These are phyloP conservation scores for Megalops atlanticus DNA, from an alignment of 2,113 vertebrate species.

Conservation along the genomic window DNA sequence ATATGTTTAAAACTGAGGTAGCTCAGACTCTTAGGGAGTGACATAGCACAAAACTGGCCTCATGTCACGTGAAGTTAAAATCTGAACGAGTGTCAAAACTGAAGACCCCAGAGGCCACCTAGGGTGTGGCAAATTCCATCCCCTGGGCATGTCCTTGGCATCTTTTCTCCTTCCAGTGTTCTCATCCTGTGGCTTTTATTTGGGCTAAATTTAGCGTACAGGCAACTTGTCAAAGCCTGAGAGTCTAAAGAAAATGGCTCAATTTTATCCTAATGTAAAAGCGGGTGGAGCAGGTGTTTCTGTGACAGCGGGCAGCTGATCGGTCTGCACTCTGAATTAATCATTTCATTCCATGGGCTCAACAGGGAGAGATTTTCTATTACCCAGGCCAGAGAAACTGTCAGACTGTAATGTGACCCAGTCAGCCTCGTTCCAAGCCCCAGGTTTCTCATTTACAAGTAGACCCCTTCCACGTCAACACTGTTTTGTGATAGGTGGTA, in stretches of 20 bases:
- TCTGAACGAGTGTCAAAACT: too few relatives aligned
- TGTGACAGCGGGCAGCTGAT: neutral
- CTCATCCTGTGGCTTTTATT: too few relatives aligned
- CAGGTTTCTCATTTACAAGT: too few relatives aligned
- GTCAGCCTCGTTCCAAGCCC: neutral
- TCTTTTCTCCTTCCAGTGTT: too few relatives aligned
- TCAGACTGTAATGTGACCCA: neutral
- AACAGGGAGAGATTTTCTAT: slow-evolving; percentile 16
- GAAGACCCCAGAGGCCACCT: too few relatives aligned
- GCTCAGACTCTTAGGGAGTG: neutral
- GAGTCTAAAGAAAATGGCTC: slow-evolving; percentile 21
- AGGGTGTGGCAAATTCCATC: too few relatives aligned
- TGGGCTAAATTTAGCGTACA: neutral
- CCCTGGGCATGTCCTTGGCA: too few relatives aligned
- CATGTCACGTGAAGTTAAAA: too few relatives aligned
- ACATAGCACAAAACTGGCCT: too few relatives aligned
- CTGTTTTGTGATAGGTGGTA: too few relatives aligned
- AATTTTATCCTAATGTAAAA: neutral
- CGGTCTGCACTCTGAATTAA: slow-evolving; percentile 16
- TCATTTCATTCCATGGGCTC: slow-evolving; percentile 12
- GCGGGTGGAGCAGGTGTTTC: neutral
- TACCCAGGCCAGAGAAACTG: slow-evolving; percentile 8
- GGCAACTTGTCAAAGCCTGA: neutral
- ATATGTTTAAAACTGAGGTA: neutral
- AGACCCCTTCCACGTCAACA: too few relatives aligned